Base-by-base conservation (phyloP, 2,797 vertebrate genomes). In the Eurystomus glaucurus region DNA sequence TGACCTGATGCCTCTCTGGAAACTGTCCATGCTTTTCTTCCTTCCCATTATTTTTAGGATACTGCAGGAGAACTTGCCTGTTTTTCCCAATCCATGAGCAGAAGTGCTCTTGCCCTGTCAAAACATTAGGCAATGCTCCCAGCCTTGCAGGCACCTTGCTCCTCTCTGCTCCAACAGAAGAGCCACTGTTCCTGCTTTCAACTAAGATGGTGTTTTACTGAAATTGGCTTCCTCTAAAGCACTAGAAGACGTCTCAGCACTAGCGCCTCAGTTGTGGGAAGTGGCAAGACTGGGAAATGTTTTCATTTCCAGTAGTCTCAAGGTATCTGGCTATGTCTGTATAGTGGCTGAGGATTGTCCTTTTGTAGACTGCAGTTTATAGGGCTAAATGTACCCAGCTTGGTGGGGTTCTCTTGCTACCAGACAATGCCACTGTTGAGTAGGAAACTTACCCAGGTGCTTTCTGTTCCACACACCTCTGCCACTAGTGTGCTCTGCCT, bases 371-470 rank as follows among this genome's bases (percentile, higher is more conserved):
- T 46, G 15, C 13, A 41, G 14, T 77, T 85, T 45, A 17, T 22
- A 37, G 33, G 22, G 37, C 15, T 54, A 31, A 69, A 80, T 0
- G 0, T 22, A 31, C 26, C 20, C 58, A 61, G 3, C 11, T 52
- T 3, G 3, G 15, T 26, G 25, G 11, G 29, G 3, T 2, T 71
- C 43, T 84, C 57, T 70, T 1, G 8, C 68, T 78, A 39, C 6
- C 29, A 81, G 48, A 37, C 4, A 6, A 35, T 50, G 11, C 46
- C 26, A 9, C 15, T 54, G 23, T 48, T 2, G 0, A 70, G 26
- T 33, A 25, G 28, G 11, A 90, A 33, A 25, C 16, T 76, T 79
- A 43, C 1, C 12, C 62, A 41, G 4, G 4, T 54, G 45, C 31
- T 74, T 62, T n/a, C 29, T 74, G 1, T 15, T 74, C 26, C 22